phyloP scores from a whole-genome alignment of 2,797 vertebrate species.

The Gymnocypris eckloni region DNA sequence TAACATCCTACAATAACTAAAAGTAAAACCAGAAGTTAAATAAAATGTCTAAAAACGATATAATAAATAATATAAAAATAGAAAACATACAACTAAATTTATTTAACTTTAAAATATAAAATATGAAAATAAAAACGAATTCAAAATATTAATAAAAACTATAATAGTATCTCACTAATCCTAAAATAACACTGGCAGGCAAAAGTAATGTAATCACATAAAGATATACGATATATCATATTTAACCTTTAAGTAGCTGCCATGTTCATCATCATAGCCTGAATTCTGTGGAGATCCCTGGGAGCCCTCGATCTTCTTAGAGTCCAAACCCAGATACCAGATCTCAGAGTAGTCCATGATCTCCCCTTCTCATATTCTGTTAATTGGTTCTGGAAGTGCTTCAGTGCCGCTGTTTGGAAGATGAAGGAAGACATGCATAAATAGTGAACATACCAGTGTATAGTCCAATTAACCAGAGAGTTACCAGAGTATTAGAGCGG shows the following conservation, averaged over 20 bases:
- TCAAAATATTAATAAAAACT: not conserved
- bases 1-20: not conserved
- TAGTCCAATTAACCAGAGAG: not conserved
- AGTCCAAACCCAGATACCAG: slow-evolving; percentile 92
- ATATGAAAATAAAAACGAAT: not conserved
- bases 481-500: not conserved
- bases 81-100: not conserved
- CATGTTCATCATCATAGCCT: slow-evolving; percentile 91
- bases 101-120: not conserved
- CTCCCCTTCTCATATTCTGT: slow-evolving; percentile 90
- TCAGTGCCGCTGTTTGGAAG: slow-evolving; percentile 84
- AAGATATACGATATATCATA: not conserved
- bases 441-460: not conserved
- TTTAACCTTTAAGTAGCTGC: slow-evolving; percentile 91
- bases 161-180: not conserved
- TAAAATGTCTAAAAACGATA: not conserved
- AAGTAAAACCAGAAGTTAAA: not conserved
- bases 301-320: slow-evolving; percentile 86
- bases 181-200: not conserved
- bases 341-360: slow-evolving; percentile 90
- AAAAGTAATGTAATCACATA: slow-evolving; percentile 21
- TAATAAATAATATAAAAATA: not conserved
- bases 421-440: slow-evolving; percentile 7
- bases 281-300: slow-evolving; percentile 83
- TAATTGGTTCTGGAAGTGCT: slow-evolving; percentile 87